Evolutionary conservation across 2,113 vertebrate genomes (phyloP), one percentile per base, ranked within the genome.

Genomic region (Bothrops jararaca): DNA sequence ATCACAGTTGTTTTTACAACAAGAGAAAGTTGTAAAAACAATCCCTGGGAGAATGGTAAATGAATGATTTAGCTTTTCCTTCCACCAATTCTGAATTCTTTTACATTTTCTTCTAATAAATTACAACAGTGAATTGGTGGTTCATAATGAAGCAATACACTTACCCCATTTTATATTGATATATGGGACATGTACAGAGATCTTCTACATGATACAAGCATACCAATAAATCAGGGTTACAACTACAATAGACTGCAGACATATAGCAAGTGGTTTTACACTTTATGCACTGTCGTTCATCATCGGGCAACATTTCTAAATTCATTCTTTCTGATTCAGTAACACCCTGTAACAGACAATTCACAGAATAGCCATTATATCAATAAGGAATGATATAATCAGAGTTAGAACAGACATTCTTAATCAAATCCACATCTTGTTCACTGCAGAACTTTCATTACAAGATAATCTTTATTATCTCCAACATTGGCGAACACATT

Each of bases 181-280:
- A 95, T 92, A 97, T 24, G 26, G 98, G 97, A 96, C 99, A 99
- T 94, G 98, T 96, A 93, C 99, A 99, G 91, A 99, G 98, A 60
- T 98, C 97, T 57, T 95, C 95, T 0, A 97, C 93, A 4, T 99
- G 99, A 96, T 99, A 96, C 90, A 99, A 96, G 97, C 99, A 99
- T 11, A 98, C 99, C 93, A 99, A 95, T 2, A 97, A 86, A 1
- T 98, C 98, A 2, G 98, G 98, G 92, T 97, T 98, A 85, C 98
- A 99, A 3, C 98, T 95, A 92, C 99, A 99, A 91, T 98, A 98
- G 93, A 99, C 94, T 52, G 99, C 99, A 54, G 99, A 99, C 98
- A 99, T 98, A 97, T 98, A 99, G 93, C 99, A 99, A 24, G 99
- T 99, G 89, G 99, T 99, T 95, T 98, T 98, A 97, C 99, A 99